Evolutionary conservation across 2,888 invertebrate genomes (phyloP).

Genomic region (Euplexia lucipara): DNA sequence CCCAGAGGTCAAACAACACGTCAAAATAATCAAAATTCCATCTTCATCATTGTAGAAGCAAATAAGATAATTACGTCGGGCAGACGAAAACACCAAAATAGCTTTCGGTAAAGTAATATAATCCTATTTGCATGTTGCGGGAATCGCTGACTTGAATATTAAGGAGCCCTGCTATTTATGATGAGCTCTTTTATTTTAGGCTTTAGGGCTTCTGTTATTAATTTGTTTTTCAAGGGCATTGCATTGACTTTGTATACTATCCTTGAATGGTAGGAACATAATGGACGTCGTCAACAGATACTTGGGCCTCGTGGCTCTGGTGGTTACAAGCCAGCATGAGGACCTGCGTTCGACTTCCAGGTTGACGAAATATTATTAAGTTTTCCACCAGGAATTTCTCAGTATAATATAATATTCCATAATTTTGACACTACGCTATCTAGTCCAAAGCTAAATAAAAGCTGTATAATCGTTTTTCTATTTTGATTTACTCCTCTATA

Average conservation of each 20-base stretch:
- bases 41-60: conserved; percentile 43
- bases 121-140: conserved; percentile 77
- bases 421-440: too few species aligned
- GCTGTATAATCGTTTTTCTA: too few species aligned
- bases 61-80: conserved; percentile 52
- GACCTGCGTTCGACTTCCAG: too few species aligned
- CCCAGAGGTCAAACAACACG: conserved; percentile 18
- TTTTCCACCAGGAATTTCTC: too few species aligned
- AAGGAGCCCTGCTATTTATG: conserved; percentile 52
- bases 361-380: too few species aligned
- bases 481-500: too few species aligned
- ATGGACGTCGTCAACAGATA: too few species aligned
- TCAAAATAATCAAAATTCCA: conserved; percentile 39
- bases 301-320: too few species aligned
- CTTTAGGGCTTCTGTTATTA: conserved; percentile 50
- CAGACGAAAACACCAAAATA: conserved; percentile 65
- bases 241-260: not conserved
- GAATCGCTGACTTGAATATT: conserved; percentile 66
- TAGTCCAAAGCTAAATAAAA: too few species aligned
- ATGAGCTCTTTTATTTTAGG: conserved; percentile 39
- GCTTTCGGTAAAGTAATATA: conserved; percentile 74
- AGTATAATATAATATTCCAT: too few species aligned
- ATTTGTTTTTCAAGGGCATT: conserved; percentile 35
- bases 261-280: too few species aligned
- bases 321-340: too few species aligned